These are phyloP conservation scores for Pandemis corylana DNA, from an alignment of 2,888 invertebrate species.

Conservation along the genomic window DNA sequence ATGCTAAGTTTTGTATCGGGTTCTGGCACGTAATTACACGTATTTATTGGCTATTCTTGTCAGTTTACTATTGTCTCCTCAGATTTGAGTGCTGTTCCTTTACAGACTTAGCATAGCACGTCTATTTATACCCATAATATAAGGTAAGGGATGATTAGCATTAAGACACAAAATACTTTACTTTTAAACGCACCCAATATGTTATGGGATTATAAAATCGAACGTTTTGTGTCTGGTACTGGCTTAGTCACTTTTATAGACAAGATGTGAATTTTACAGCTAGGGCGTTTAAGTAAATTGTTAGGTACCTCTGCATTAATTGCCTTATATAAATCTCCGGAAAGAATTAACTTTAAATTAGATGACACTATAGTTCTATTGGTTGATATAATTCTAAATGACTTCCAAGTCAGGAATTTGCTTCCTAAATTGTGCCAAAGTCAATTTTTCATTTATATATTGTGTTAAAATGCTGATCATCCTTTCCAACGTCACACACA, in stretches of 20 bases:
- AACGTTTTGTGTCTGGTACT: background rate
- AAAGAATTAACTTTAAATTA: too few species aligned
- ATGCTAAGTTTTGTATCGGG: background rate
- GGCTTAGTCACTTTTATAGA: background rate
- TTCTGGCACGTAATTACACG: background rate
- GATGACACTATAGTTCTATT: background rate
- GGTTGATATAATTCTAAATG: background rate
- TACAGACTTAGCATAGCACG: conserved; percentile 16
- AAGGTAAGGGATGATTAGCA: conserved; percentile 29
- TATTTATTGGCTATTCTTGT: background rate
- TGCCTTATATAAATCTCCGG: too few species aligned
- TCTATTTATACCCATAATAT: conserved; percentile 29
- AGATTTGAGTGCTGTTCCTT: background rate
- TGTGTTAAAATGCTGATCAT: conserved; percentile 21
- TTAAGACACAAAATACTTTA: conserved; percentile 7
- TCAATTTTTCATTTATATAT: background rate
- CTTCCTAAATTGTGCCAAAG: conserved; percentile 7
- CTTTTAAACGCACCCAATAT: conserved; percentile 17
- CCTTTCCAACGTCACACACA: conserved; percentile 24
- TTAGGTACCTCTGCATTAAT: too few species aligned
- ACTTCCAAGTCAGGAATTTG: background rate
- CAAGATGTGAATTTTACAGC: too few species aligned
- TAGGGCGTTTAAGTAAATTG: too few species aligned
- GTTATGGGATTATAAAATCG: conserved; percentile 8
- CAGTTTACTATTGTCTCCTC: background rate